These are phyloP conservation scores for Eugnorisma glareosa DNA, from an alignment of 2,888 invertebrate genomes.

Conservation along the genomic window DNA sequence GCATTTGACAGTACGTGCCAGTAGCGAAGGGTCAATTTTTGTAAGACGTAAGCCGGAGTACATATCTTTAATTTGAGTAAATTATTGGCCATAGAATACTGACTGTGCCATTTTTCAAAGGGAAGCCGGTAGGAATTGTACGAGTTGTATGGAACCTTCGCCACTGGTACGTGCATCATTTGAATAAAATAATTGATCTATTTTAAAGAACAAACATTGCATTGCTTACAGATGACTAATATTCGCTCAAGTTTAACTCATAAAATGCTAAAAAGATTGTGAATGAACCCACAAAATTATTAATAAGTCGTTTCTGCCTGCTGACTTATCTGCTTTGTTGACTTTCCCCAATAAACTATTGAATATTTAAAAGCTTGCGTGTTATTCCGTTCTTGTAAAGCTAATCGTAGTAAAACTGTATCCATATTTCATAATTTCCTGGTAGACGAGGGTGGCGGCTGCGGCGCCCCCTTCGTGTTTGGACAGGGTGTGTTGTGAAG, in stretches of 20 bases:
- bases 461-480: slow-evolving; percentile 44
- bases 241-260: background rate
- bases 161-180: slow-evolving; percentile 5
- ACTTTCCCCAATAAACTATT: slow-evolving; percentile 12
- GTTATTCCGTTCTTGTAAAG: slow-evolving; percentile 36
- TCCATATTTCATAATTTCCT: slow-evolving; percentile 66
- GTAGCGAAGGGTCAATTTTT: no score
- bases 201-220: background rate
- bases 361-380: slow-evolving; percentile 56
- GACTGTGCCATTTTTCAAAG: no score
- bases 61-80: no score
- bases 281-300: background rate
- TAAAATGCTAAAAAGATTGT: background rate
- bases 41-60: no score
- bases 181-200: slow-evolving; percentile 17
- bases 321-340: background rate
- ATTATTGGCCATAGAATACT: no score
- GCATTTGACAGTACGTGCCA: slow-evolving; percentile 10
- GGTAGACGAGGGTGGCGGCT: slow-evolving; percentile 41
- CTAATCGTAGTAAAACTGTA: slow-evolving; percentile 56
- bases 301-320: background rate
- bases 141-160: no score
- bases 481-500: slow-evolving; percentile 36
- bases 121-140: no score
- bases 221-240: background rate